These are phyloP conservation scores for Rhizomys pruinosus DNA, from an alignment of 2,113 vertebrate species.

Conservation along the genomic window DNA sequence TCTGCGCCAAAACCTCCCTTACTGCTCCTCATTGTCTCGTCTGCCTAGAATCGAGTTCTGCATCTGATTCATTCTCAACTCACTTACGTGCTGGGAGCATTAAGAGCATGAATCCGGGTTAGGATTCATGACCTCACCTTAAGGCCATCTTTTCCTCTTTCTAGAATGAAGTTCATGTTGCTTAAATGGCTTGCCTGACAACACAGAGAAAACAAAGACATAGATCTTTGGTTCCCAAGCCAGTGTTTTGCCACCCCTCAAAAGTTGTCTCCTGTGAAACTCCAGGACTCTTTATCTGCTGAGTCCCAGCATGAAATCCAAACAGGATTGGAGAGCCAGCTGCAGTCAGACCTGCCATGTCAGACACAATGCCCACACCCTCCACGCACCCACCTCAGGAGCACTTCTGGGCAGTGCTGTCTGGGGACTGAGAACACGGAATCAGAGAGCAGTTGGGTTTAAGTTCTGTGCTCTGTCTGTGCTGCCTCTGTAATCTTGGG, in stretches of 20 bases:
- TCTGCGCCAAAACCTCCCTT: neutral
- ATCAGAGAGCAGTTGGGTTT: neutral
- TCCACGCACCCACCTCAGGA: rapidly evolving
- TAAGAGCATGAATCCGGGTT: neutral
- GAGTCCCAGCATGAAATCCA: neutral
- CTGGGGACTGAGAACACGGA: neutral
- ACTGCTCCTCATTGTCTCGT: neutral
- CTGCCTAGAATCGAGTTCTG: neutral
- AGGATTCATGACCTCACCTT: neutral
- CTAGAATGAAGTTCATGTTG: neutral
- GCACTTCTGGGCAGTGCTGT: neutral
- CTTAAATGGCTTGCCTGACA: neutral
- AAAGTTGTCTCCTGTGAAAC: neutral
- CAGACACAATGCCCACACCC: neutral
- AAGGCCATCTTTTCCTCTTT: neutral
- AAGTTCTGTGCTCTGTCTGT: rapidly evolving
- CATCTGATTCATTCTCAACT: neutral
- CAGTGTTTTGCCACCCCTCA: neutral
- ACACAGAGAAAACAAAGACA: neutral
- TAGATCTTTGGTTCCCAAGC: neutral
- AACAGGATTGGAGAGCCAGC: too few relatives aligned
- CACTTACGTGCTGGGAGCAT: neutral
- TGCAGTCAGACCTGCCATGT: too few relatives aligned
- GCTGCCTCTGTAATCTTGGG: neutral
- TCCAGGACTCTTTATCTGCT: neutral